These are phyloP conservation scores for Camponotus vicinus DNA, from an alignment of 1,140 invertebrate genomes.

Conservation along the genomic window DNA sequence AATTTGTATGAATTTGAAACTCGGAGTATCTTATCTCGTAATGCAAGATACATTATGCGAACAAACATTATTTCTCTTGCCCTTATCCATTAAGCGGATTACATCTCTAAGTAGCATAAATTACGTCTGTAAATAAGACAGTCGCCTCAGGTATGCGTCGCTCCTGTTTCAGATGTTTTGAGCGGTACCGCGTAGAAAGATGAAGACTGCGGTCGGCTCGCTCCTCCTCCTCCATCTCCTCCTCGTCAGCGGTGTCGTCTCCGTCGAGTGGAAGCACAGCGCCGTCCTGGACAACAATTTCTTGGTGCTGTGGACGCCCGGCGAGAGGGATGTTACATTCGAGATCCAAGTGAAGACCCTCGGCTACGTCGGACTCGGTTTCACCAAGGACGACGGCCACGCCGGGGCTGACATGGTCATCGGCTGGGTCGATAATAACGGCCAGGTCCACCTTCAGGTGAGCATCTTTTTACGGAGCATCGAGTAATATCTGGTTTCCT, in stretches of 20 bases:
- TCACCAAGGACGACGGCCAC: constrained; percentile 90
- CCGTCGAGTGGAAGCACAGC: constrained; percentile 85
- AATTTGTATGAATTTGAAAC: constrained; percentile 26
- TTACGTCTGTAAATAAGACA: constrained; percentile 55
- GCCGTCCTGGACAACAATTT: constrained; percentile 85
- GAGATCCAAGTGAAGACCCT: constrained; percentile 92
- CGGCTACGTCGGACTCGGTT: constrained; percentile 94
- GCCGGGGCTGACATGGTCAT: constrained; percentile 90
- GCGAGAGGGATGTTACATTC: constrained; percentile 90
- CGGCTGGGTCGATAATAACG: constrained; percentile 90
- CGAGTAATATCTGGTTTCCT: constrained; percentile 42
- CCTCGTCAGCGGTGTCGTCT: constrained; percentile 69
- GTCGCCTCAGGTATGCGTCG: constrained; percentile 15
- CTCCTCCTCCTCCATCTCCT: constrained; percentile 75
- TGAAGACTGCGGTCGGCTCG: constrained; percentile 80
- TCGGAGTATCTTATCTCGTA: constrained; percentile 22
- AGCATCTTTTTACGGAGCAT: constrained; percentile 75
- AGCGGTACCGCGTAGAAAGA: constrained; percentile 76
- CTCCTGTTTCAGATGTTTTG: constrained; percentile 82
- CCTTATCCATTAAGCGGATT: constrained; percentile 50
- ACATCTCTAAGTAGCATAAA: constrained; percentile 55
- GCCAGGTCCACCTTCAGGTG: constrained; percentile 90
- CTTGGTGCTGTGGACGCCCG: constrained; percentile 86
- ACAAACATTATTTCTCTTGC: constrained; percentile 29
- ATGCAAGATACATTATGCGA: constrained; percentile 34